Evolutionary conservation across 2,113 vertebrate genomes (phyloP).

Genomic region (Hirundichthys speculiger): DNA sequence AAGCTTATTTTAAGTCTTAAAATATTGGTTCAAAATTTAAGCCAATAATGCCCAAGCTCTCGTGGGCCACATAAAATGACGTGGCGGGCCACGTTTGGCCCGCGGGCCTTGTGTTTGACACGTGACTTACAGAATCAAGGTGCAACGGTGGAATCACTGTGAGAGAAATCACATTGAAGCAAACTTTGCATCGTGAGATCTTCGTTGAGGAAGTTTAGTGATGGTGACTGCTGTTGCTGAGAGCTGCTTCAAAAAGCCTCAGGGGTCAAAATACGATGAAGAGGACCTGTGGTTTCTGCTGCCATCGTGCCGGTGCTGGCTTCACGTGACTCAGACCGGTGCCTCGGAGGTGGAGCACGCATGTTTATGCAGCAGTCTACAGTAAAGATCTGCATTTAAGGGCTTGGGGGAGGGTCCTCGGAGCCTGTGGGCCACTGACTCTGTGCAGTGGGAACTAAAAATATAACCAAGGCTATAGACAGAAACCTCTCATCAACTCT

Average conservation of each 20-base stretch:
- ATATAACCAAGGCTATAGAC: slow-evolving; percentile 72
- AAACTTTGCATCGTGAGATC: slow-evolving; percentile 9
- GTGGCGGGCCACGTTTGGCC: too few relatives aligned
- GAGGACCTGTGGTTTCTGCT: slow-evolving; percentile 21
- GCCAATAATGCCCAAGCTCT: too few relatives aligned
- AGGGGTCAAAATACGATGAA: slow-evolving; percentile 35
- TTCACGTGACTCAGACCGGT: slow-evolving; percentile 23
- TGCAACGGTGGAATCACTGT: slow-evolving; percentile 16
- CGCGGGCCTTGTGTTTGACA: too few relatives aligned
- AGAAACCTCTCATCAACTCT: slow-evolving; percentile 73
- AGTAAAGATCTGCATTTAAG: slow-evolving; percentile 46
- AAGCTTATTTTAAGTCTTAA: too few relatives aligned
- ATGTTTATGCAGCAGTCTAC: slow-evolving; percentile 31
- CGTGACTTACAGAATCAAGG: too few relatives aligned
- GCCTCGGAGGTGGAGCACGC: slow-evolving; percentile 9
- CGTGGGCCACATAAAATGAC: too few relatives aligned
- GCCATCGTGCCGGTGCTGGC: slow-evolving; percentile 32
- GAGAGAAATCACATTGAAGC: slow-evolving; percentile 16
- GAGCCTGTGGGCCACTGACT: slow-evolving; percentile 54
- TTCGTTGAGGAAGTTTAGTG: slow-evolving; percentile 31
- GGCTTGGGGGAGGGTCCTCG: slow-evolving; percentile 55
- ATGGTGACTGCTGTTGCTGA: slow-evolving; percentile 27
- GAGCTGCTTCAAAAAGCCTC: slow-evolving; percentile 30
- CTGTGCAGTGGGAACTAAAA: slow-evolving; percentile 69
- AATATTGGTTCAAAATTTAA: too few relatives aligned